Evolutionary conservation across 2,888 invertebrate species (phyloP), one percentile per base, ranked within the genome.

Genomic region (Cremastinae sp.): DNA sequence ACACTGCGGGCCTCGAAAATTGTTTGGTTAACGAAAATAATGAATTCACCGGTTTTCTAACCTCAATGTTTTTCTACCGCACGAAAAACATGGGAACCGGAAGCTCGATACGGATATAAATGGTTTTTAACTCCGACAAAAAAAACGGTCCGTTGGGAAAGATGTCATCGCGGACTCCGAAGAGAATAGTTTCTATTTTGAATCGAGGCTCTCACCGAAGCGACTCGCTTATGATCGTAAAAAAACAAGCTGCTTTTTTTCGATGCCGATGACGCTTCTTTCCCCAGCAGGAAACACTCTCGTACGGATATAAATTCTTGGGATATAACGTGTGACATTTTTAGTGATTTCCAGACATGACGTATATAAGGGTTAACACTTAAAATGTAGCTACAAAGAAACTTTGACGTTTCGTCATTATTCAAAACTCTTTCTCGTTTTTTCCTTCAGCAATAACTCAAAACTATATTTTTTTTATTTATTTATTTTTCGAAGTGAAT

Each of bases 301-400:
- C 43, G 41, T 8, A 28, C 41, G 16, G 58, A 43, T 28, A 43
- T 20, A 59, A 43, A 12, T 22, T 8, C 0, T 20, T 36, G 18
- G n/a, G n/a, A 43, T 41, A 43, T 5, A 28, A 3, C 22, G 58
- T 43, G n/a, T 43, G 14, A 43, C 18, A 18, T 43, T 59, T 59
- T 43, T 43, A 59, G 58, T 43, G 54, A 12, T 43, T 43, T 20
- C 7, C 18, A 22, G 58, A 59, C 58, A 20, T 41, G 43, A 18
- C 7, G 4, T 41, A 41, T 16, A 5, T 28, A 14, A 43, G 43
- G 43, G 58, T 41, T 59, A 18, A 58, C 56, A 20, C 56, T 58
- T 58, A n/a, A 14, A 59, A 59, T 41, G 18, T 16, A 4, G 58
- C 18, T 18, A 34, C 41, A 43, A n/a, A 18, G 14, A 1, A 14